Evolutionary conservation across 2,888 invertebrate genomes (phyloP), one percentile per base, ranked within the genome.

Genomic region (Oligia latruncula): DNA sequence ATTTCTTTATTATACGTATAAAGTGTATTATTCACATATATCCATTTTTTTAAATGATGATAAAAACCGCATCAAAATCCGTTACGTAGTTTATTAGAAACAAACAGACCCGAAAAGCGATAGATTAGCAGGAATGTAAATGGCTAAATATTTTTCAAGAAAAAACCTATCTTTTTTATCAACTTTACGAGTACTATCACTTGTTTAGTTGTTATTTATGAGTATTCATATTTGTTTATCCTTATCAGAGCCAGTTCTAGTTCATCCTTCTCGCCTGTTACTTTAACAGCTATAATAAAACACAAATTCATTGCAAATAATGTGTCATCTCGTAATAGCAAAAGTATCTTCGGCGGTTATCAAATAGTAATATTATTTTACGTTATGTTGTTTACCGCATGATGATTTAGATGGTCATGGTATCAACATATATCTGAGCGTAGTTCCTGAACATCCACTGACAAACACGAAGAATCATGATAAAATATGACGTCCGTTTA

Each of bases 371-470:
- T 79, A 78, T 81, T 78, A 73, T 85, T 80, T 88, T 82, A 79
- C 67, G 71, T 76, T 78, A 72, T 70, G 71, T 83, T 88, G 88
- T 87, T 88, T 88, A 83, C 83, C 80, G 29, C 71, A 85, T 87
- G 75, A 86, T 87, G 91, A 91, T 91, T 91, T 91, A 91, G 83
- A 85, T 71, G 81, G 80, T 86, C 86, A 85, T 71, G 81, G 80
- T 86, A 86, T 86, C 85, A 86, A 86, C 85, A 77, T 82, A 87
- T 78, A 88, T 89, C 72, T 87, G 86, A 81, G 80, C 83, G 74
- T 68, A 83, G 71, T 77, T 77, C 43, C 68, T 72, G 77, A 78
- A 86, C 80, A 86, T 77, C 29, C 58, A 20, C 43, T 75, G 15
- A 71, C 29, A 80, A 80, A 81, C 65, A 78, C 62, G 74, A 78